phyloP scores from a whole-genome alignment of 2,113 vertebrate species.

The Catharus fuscescens region DNA sequence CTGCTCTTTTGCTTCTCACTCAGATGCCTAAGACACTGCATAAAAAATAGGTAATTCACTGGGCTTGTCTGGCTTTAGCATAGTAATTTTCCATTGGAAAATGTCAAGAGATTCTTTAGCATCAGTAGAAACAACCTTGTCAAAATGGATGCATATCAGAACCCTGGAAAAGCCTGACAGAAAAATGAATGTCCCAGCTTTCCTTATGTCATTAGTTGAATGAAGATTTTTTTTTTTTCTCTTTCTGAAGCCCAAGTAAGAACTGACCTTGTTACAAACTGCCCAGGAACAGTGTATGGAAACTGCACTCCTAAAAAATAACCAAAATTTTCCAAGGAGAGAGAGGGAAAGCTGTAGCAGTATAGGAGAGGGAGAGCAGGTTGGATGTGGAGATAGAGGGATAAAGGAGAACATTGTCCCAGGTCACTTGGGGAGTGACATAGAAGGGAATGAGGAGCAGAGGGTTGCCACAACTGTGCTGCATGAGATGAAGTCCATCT shows the following conservation, averaged over 20 bases:
- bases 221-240: not conserved
- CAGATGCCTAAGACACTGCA: not conserved
- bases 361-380: not conserved
- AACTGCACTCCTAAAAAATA: not conserved
- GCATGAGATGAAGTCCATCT: not conserved
- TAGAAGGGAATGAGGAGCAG: not conserved
- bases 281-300: not conserved
- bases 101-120: constrained; percentile 7
- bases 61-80: not conserved
- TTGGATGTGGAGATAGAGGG: not conserved
- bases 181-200: not conserved
- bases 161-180: not conserved
- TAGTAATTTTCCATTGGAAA: constrained; percentile 1
- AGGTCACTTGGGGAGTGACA: not conserved
- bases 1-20: not conserved
- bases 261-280: not conserved
- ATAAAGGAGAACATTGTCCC: not conserved
- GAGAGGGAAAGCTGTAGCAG: not conserved
- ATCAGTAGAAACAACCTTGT: not conserved
- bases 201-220: not conserved
- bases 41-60: not conserved
- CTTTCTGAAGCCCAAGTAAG: not conserved
- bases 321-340: not conserved
- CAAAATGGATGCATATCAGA: not conserved
- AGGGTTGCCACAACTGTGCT: not conserved